phyloP scores from a whole-genome alignment of 1,140 invertebrate genomes.

The Hypothenemus hampei region DNA sequence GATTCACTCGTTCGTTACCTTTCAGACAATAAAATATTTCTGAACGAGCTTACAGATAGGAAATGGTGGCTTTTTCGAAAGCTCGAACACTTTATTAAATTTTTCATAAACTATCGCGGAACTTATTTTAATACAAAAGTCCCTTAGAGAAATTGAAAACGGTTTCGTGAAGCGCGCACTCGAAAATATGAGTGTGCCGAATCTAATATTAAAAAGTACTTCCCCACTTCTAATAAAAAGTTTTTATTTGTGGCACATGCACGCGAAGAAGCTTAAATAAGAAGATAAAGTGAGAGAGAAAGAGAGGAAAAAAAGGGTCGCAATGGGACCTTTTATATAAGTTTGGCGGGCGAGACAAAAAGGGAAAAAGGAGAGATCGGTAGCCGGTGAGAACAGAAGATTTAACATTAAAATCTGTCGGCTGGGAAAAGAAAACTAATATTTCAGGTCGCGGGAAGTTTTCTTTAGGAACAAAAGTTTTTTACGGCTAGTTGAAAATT shows the following conservation, averaged over 20 bases:
- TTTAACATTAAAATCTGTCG: constrained; percentile 24
- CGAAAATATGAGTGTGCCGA: constrained; percentile 12
- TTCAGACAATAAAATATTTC: constrained; percentile 5
- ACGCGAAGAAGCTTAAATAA: too few species aligned
- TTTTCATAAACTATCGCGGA: constrained; percentile 21
- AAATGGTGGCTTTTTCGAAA: constrained; percentile 2
- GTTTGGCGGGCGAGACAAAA: constrained; percentile 5
- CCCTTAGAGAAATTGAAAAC: constrained; percentile 19
- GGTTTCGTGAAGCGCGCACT: constrained; percentile 12
- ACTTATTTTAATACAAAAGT: constrained; percentile 21
- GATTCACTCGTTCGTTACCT: background rate
- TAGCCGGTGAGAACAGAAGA: constrained; percentile 11
- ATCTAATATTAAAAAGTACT: constrained; percentile 22
- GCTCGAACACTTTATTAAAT: constrained; percentile 19
- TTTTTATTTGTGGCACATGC: constrained; percentile 27
- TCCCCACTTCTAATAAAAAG: constrained; percentile 18
- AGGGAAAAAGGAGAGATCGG: too few species aligned
- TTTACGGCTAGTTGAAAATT: background rate
- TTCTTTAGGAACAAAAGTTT: constrained; percentile 12
- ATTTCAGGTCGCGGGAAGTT: constrained; percentile 13
- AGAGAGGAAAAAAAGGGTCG: constrained; percentile 4
- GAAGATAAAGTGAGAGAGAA: constrained; percentile 1
- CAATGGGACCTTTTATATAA: constrained; percentile 18
- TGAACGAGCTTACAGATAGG: background rate
- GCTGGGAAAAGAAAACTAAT: constrained; percentile 24